Evolutionary conservation across 2,888 invertebrate species (phyloP), one percentile per base, ranked within the genome.

Genomic region (Didymodactylos carnosus): DNA sequence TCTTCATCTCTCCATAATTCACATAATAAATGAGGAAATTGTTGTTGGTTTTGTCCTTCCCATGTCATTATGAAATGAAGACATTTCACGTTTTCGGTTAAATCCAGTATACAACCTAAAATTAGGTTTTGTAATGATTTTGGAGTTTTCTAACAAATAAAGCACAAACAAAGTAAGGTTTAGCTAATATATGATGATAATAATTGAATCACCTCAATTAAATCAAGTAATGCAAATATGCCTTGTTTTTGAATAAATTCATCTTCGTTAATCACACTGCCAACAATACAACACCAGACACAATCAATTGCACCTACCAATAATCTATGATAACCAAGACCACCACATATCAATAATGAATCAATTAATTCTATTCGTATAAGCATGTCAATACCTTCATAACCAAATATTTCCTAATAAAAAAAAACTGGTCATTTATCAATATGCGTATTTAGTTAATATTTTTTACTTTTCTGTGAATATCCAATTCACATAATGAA

Each of bases 191-290:
- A n/a, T n/a, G n/a, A n/a, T 39, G 19, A 6, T 16, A n/a, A 49
- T 41, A 39, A 27, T 40, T 8, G 35, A 49, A 29, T 73, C 76
- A 83, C 83, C 80, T 83, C 80, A 11, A 83, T 77, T 16, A 83
- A 78, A 77, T 83, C 83, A 73, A 83, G 78, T 40, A 83, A 78
- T 49, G 82, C 78, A 77, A 82, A 83, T 8, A 82, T 80, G 11
- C 83, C 83, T 75, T 83, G 82, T 73, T 80, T 80, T 76, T 83
- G 83, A 73, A 83, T 76, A 73, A 83, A 81, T 76, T 81, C 81
- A 77, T 83, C 82, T 76, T 83, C 83, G 11, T 81, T 82, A 5
- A 79, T 75, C 76, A 80, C 81, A 76, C 82, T 82, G 7, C 83
- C 83, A 62, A 83, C 80, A 70, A 71, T 40, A 25, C 76, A 78